phyloP scores from a whole-genome alignment of 2,888 invertebrate species.

The Hypercompe scribonia region DNA sequence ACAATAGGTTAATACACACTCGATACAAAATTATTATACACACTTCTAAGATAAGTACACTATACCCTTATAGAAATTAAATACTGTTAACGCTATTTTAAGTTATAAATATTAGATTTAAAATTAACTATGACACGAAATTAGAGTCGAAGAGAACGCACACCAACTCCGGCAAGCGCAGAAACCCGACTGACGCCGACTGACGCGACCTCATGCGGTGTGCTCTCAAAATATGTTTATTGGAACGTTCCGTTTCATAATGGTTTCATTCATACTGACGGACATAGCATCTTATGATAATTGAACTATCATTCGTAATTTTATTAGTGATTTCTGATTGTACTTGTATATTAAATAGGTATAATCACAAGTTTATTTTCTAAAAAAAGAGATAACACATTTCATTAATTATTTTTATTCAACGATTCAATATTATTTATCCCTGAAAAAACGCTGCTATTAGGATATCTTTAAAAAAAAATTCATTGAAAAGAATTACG shows the following conservation, averaged over 20 bases:
- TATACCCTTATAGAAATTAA: slow-evolving; percentile 46
- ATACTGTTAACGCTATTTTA: slow-evolving; percentile 56
- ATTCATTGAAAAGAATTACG: background rate
- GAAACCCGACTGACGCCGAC: slow-evolving; percentile 85
- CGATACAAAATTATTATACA: slow-evolving; percentile 56
- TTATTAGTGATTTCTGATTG: background rate
- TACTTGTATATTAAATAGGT: background rate
- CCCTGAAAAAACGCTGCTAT: background rate
- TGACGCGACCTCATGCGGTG: slow-evolving; percentile 70
- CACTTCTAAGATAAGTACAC: slow-evolving; percentile 62
- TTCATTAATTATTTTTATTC: background rate
- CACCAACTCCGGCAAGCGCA: slow-evolving; percentile 77
- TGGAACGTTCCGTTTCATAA: slow-evolving; percentile 61
- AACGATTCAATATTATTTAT: background rate
- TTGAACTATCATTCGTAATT: background rate
- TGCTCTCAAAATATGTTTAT: slow-evolving; percentile 66
- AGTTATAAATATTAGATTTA: slow-evolving; percentile 58
- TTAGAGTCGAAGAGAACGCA: slow-evolving; percentile 71
- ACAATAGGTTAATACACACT: slow-evolving; percentile 65
- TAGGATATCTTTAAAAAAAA: background rate
- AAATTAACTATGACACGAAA: slow-evolving; percentile 76
- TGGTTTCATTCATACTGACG: slow-evolving; percentile 62
- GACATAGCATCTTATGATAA: slow-evolving; percentile 5
- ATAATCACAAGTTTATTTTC: background rate
- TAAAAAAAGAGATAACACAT: background rate